Evolutionary conservation across 2,888 invertebrate species (phyloP).

Genomic region (Eristalis tenax): DNA sequence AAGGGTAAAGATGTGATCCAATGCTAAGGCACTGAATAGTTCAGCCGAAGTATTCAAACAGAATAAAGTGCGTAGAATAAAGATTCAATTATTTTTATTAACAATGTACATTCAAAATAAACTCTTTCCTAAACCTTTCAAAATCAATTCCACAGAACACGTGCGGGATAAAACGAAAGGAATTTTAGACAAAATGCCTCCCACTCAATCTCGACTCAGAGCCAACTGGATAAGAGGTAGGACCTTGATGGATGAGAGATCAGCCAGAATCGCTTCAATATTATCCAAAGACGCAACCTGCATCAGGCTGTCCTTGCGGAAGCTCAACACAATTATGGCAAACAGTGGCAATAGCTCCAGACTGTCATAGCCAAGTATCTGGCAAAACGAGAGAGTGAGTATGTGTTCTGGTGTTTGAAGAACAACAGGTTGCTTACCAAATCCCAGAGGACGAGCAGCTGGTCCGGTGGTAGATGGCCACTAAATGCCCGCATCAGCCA

Average conservation of each 20-base stretch:
- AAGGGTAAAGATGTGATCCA: no score
- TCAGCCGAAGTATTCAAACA: no score
- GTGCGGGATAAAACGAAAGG: no score
- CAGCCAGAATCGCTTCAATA: conserved; percentile 93
- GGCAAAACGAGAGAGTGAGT: neutral
- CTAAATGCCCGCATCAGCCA: conserved; percentile 98
- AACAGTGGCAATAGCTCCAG: conserved; percentile 93
- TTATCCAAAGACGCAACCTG: conserved; percentile 88
- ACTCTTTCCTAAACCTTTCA: neutral
- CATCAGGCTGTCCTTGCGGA: conserved; percentile 92
- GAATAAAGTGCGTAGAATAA: no score
- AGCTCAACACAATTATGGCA: conserved; percentile 91
- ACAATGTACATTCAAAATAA: neutral
- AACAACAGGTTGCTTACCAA: conserved; percentile 81
- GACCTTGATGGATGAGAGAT: conserved; percentile 92
- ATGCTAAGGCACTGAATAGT: no score
- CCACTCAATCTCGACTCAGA: conserved; percentile 85
- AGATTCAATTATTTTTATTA: neutral
- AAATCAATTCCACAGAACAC: neutral
- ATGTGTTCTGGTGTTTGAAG: neutral
- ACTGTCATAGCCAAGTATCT: conserved; percentile 93
- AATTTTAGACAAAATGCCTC: neutral
- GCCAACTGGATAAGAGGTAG: conserved; percentile 92
- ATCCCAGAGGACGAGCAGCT: conserved; percentile 96
- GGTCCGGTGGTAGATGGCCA: conserved; percentile 95